Percentiles rank a stretch among this genome's conserved stretches.
These are phyloP conservation scores for Drosophila aldrichi DNA, from an alignment of 2,888 invertebrate genomes.

Conservation along the genomic window DNA sequence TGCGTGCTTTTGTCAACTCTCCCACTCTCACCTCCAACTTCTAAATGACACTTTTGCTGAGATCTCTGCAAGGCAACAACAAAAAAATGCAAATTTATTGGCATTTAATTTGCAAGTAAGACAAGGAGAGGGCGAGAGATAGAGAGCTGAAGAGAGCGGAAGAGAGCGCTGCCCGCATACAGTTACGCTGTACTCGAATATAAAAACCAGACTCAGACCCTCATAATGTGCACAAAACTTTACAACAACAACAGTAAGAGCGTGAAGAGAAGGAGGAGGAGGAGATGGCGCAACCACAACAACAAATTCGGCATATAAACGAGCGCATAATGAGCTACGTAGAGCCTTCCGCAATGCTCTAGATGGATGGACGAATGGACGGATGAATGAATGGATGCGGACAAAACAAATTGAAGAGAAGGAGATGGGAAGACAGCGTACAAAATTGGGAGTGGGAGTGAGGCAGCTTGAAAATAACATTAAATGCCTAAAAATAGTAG, in stretches of 20 bases:
- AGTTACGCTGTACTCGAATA: constrained; percentile 23
- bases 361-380: constrained; percentile 35
- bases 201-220: constrained; percentile 49
- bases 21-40: background rate
- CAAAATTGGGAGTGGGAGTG: background rate
- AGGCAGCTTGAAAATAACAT: constrained; percentile 63
- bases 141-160: constrained; percentile 1
- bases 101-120: constrained; percentile 75
- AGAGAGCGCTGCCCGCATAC: constrained; percentile 60
- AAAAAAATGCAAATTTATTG: constrained; percentile 76
- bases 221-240: constrained; percentile 68
- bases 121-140: constrained; percentile 29
- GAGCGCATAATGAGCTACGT: constrained; percentile 80
- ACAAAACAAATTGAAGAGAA: constrained; percentile 8
- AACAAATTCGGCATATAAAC: constrained; percentile 81
- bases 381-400: constrained; percentile 26
- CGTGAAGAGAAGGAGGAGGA: constrained; percentile 10
- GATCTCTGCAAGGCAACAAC: constrained; percentile 10
- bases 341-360: constrained; percentile 62
- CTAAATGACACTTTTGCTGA: constrained; percentile 65
- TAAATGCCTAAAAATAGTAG: constrained; percentile 76
- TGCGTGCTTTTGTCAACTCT: background rate
- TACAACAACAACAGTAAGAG: constrained; percentile 44
- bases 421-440: background rate
- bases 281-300: constrained; percentile 53